Evolutionary conservation across 2,888 invertebrate genomes (phyloP), one percentile per base, ranked within the genome.

Genomic region (Rotaria macrura): DNA sequence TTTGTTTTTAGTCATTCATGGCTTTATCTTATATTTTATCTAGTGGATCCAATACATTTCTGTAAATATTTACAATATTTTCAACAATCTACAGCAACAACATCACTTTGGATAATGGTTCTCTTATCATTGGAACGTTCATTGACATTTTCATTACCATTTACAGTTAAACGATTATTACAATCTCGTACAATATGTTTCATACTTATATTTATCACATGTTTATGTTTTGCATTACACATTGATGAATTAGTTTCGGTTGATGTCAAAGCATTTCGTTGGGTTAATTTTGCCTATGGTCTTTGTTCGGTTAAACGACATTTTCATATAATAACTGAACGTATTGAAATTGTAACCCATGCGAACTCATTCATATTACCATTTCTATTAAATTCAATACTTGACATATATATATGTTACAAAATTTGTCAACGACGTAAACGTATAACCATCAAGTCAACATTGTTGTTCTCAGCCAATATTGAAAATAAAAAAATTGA

Each of bases 221-320:
- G 7, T 79, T 10, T 43, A 25, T 79, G 43, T n/a, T 79, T 79
- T 43, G 40, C 43, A 40, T 43, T 79, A n/a, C 79, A 79, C 43
- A 79, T 79, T n/a, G 79, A 79, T 79, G 79, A 79, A 79, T n/a
- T 79, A 43, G n/a, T 79, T n/a, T 40, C 43, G 20, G 43, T 79
- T 43, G 43, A 43, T 43, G n/a, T 79, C 9, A 43, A 40, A 79
- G 40, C 79, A 43, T 79, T 79, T 79, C 79, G 79, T 43, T 79
- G 79, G 79, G 43, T 79, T 14, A 79, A 43, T 79, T 79, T 79
- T 43, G 40, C 79, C 0, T 79, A 43, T 79, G 79, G 40, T 40
- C 23, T 79, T 43, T 79, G 79, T 43, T 79, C 79, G 43, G 43
- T 79, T 43, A n/a, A n/a, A 79, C 43, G 79, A 43, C 43, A 79